Evolutionary conservation across 1,140 invertebrate genomes (phyloP), one percentile per base, ranked within the genome.

Genomic region (Melitaea cinxia): DNA sequence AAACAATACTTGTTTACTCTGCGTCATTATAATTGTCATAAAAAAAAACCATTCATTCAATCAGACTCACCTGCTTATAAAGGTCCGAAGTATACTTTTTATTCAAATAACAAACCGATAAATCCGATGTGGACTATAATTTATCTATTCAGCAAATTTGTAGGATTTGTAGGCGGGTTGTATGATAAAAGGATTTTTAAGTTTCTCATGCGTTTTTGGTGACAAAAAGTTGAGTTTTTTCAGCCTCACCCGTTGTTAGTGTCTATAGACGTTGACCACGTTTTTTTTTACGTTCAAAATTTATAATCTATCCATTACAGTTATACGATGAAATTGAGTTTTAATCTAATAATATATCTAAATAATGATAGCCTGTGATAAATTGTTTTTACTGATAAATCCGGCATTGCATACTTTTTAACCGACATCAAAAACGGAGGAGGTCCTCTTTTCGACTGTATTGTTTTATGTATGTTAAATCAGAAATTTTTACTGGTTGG

Each of bases 71-170:
- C 80, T 83, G 78, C 71, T 54, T 19, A 39, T 21, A 54, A 12
- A 33, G 52, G 52, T 47, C 52, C 65, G 58, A 66, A 58, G 52
- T 45, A 45, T 55, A 23, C 65, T 72, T 77, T 79, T 79, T 77
- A 70, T 72, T 17, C 50, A 47, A 57, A 69, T 28, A 70, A 66
- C 65, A 68, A 66, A 72, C 62, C 66, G 74, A 64, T 64, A 58
- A 65, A 50, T 75, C 55, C 50, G 73, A 80, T 82, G 73, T 47
- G 59, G 60, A 55, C 80, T 77, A 88, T 88, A 88, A 88, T 85
- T 88, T 88, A 77, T 80, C 74, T 72, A 80, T 84, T 85, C 75
- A 83, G 58, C 60, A 52, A 83, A 86, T 88, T 84, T 86, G 85
- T 85, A 75, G 53, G 65, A 60, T 64, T 73, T 53, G 83, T 85